Evolutionary conservation across 2,888 invertebrate species (phyloP), one percentile per base, ranked within the genome.

Genomic region (Lithosia quadra): DNA sequence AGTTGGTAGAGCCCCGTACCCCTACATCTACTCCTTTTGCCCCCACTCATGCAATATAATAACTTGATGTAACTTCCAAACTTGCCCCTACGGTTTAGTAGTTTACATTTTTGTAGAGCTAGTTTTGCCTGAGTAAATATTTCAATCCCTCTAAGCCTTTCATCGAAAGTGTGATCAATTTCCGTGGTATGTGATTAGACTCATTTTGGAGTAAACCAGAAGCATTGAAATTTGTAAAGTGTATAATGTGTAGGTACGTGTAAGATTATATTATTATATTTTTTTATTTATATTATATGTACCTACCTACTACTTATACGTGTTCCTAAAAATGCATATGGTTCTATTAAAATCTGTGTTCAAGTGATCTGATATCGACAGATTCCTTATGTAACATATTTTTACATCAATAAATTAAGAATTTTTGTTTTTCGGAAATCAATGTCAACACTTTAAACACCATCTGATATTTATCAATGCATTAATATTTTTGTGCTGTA

Each of bases 1-100:
- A 88, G 84, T 84, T 86, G 79, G 82, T 78, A 76, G 74, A 72
- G 76, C 65, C 69, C 36, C 70, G 68, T 70, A 69, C 75, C 72
- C 77, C 64, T 71, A 67, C 73, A 65, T 43, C 21, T 58, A 64
- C 65, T 65, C 65, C 66, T 53, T 71, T 68, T 62, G 63, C 68
- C 65, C 70, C 65, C 28, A 18, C 28, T 39, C 13, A 36, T 36
- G 28, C 21, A 57, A 61, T 56, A 8, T 57, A n/a, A 55, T 67
- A 58, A 67, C 59, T 67, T 66, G 63, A 55, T 64, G 63, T 70
- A 60, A 58, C 59, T 69, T 49, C 57, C 15, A 69, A 69, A 65
- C 61, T 62, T 63, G 36, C 34, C 24, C 15, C 21, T 67, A 58
- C 21, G 34, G 53, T 24, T 55, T 65, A 15, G 8, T 7, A 22